Percentiles rank a stretch among this genome's conserved stretches.
These are phyloP conservation scores for Actinia tenebrosa DNA, from an alignment of 64 coral and sea anemone genomes.

Conservation along the genomic window DNA sequence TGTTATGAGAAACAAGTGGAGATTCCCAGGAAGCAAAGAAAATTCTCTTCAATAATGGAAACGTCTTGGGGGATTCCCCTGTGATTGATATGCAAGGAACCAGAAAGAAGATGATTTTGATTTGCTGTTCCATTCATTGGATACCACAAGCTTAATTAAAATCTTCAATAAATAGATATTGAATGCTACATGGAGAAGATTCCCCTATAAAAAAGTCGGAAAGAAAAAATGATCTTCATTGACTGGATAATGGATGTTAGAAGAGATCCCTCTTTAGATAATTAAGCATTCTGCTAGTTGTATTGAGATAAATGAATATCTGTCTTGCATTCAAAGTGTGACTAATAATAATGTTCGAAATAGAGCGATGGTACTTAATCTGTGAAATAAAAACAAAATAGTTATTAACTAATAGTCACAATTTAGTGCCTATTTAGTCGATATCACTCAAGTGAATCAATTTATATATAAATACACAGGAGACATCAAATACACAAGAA, in stretches of 20 bases:
- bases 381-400: too few relatives aligned
- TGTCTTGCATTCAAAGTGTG: too few relatives aligned
- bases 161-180: not conserved
- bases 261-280: not conserved
- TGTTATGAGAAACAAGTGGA: not conserved
- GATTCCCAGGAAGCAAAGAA: not conserved
- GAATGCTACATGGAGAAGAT: not conserved
- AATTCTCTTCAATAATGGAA: not conserved
- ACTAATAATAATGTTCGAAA: not conserved
- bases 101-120: not conserved
- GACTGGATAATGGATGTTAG: not conserved
- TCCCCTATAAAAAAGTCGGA: not conserved
- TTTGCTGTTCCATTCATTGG: not conserved
- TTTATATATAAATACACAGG: too few relatives aligned
- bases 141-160: not conserved
- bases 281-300: not conserved
- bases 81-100: not conserved
- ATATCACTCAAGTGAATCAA: too few relatives aligned
- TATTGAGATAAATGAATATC: too few relatives aligned
- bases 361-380: not conserved
- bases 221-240: not conserved
- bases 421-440: too few relatives aligned
- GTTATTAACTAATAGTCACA: too few relatives aligned
- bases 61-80: not conserved
- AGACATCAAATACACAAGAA: too few relatives aligned